Percentiles rank a stretch among this genome's conserved stretches.
Conservation (phyloP, 92 coral and sea anemone species). For the Bergia sp. region DNA sequence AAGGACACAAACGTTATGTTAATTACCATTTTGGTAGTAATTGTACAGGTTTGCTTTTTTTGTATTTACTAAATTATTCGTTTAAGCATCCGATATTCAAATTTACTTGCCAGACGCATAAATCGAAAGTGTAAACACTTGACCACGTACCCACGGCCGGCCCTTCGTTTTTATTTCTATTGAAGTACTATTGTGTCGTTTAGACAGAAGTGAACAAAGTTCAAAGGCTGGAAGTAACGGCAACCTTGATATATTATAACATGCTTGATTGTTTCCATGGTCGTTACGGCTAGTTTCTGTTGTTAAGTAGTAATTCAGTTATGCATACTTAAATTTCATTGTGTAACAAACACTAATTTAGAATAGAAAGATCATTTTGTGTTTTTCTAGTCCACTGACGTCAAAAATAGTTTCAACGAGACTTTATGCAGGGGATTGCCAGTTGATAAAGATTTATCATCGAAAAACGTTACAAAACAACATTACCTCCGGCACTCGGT, state of each 20-base stretch:
- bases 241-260: background rate
- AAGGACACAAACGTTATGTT: background rate
- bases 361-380: too few species aligned
- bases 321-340: slow-evolving; percentile 11
- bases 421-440: background rate
- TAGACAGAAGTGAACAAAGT: background rate
- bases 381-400: too few species aligned
- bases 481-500: background rate
- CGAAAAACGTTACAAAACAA: background rate
- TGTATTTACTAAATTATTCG: slow-evolving; percentile 11
- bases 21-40: background rate
- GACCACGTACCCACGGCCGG: background rate
- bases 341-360: background rate
- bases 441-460: background rate
- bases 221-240: background rate
- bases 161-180: background rate
- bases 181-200: background rate
- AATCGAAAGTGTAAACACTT: background rate
- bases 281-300: background rate
- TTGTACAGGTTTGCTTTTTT: background rate
- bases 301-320: slow-evolving; percentile 23
- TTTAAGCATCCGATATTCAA: background rate
- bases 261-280: background rate
- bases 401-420: too few species aligned
- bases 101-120: background rate